Base-by-base conservation (phyloP, 1,140 invertebrate genomes). In the Harpegnathos saltator region DNA sequence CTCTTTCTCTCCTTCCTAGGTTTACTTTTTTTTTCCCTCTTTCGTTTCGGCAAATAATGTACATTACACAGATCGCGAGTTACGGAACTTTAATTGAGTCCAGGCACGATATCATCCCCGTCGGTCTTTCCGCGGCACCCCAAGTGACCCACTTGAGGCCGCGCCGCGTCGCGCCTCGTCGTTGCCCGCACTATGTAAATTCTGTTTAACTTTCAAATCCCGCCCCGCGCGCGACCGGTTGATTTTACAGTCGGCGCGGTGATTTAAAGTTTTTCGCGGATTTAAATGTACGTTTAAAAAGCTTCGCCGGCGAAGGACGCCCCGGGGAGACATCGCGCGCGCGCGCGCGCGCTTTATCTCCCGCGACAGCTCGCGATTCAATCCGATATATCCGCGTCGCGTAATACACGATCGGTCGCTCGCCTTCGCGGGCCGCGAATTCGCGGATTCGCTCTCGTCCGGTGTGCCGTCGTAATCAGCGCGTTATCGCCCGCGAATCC, bases 151-250 rank as follows among this genome's bases (percentile, higher is more conserved):
- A 80, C 65, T 80, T 80, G 65, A 78, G 65, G 52, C 62, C 50
- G 63, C 75, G 29, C 52, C 26, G 22, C 14, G 22, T 17, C 29
- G 65, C 38, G 56, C 38, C 38, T 44, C 38, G 38, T 44, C 38
- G 38, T 44, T 44, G 38, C 38, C 38, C 38, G 38, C 38, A 9
- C 38, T 0, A 80, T 80, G 75, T 80, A 80, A 80, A 80, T 80
- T 80, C 75, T 80, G 75, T 80, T 80, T 80, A 80, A 80, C 75
- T 80, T 80, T 80, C 65, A 80, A 80, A 80, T 80, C 65, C 75
- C 75, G 63, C 3, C 12, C 33, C 29, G 69, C 52, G 69, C 52
- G n/a, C 63, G 65, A 69, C 75, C 52, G 52, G 75, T 80, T 71
- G 65, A 71, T 80, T 80, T 80, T 80, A 52, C 68, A 80, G 75